Conservation (phyloP, 2,113 vertebrate genomes). For the Petromus typicus region DNA sequence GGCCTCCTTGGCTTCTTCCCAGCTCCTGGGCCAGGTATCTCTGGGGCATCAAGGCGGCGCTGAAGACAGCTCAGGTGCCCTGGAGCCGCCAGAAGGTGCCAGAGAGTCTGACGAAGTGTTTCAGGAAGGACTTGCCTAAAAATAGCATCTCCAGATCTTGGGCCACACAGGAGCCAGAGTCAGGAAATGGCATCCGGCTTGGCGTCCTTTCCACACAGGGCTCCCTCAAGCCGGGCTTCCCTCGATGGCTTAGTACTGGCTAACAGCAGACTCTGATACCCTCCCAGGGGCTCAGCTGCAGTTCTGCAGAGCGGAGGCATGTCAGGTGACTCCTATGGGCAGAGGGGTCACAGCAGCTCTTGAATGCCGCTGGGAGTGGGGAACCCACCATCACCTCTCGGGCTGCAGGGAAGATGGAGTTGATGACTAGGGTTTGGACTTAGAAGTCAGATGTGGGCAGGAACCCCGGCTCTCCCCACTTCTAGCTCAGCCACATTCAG, state of each 20-base stretch:
- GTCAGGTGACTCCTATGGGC: neutral
- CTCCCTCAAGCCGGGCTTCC: neutral
- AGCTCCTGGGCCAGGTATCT: constrained; percentile 58
- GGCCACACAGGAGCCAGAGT: constrained; percentile 34
- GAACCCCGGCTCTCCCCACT: neutral
- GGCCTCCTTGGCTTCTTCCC: constrained; percentile 42
- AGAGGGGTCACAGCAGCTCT: neutral
- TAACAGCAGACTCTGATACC: neutral
- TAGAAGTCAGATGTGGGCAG: neutral
- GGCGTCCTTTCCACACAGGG: neutral
- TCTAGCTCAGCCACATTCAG: neutral
- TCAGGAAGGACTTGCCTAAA: constrained; percentile 70
- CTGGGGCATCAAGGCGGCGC: constrained; percentile 71
- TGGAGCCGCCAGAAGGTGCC: constrained; percentile 77
- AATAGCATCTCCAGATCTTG: constrained; percentile 58
- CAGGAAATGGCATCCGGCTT: neutral
- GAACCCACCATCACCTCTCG: neutral
- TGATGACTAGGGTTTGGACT: neutral
- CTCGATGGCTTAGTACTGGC: neutral
- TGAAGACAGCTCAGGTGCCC: constrained; percentile 78
- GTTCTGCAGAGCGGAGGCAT: neutral
- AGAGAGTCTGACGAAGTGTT: constrained; percentile 79
- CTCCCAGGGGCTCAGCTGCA: neutral
- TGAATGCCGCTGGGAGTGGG: neutral
- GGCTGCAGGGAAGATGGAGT: neutral